Evolutionary conservation across 2,888 invertebrate species (phyloP).

Genomic region (Athalia rosae): DNA sequence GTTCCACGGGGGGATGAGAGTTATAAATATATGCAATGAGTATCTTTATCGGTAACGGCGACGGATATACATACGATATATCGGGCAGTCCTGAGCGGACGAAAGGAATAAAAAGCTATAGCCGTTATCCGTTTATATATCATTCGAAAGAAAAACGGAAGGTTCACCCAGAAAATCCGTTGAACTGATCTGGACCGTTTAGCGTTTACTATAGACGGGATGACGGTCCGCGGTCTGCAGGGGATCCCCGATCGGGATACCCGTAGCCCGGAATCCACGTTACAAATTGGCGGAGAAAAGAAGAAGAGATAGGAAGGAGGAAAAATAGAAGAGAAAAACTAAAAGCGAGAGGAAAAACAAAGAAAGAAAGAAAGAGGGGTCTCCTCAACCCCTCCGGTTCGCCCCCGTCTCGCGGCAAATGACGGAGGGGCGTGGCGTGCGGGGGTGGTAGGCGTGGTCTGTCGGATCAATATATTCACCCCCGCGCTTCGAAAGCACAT

Average conservation of each 20-base stretch:
- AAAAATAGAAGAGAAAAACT: neutral
- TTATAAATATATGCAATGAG: neutral
- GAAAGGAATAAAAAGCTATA: constrained; percentile 8
- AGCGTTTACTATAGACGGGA: neutral
- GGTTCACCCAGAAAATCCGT: neutral
- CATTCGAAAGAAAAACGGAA: constrained; percentile 8
- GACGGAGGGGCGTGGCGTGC: constrained; percentile 64
- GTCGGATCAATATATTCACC: constrained; percentile 64
- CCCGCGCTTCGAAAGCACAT: constrained; percentile 35
- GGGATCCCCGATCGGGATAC: constrained; percentile 31
- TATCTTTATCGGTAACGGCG: no score
- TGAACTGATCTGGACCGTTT: constrained; percentile 30
- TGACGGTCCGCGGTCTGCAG: neutral
- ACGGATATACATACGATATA: no score
- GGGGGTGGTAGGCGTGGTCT: constrained; percentile 52
- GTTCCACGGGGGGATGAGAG: neutral
- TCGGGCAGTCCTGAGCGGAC: neutral
- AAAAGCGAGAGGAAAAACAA: constrained; percentile 10
- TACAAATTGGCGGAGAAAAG: constrained; percentile 31
- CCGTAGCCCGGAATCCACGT: constrained; percentile 16
- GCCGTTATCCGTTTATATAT: neutral
- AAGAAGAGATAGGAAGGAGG: neutral
- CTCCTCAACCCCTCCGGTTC: constrained; percentile 9
- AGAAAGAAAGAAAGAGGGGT: neutral
- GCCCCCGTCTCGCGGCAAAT: constrained; percentile 24